These are phyloP conservation scores for Drosophila lacicola DNA, from an alignment of 2,888 invertebrate genomes.

Conservation along the genomic window DNA sequence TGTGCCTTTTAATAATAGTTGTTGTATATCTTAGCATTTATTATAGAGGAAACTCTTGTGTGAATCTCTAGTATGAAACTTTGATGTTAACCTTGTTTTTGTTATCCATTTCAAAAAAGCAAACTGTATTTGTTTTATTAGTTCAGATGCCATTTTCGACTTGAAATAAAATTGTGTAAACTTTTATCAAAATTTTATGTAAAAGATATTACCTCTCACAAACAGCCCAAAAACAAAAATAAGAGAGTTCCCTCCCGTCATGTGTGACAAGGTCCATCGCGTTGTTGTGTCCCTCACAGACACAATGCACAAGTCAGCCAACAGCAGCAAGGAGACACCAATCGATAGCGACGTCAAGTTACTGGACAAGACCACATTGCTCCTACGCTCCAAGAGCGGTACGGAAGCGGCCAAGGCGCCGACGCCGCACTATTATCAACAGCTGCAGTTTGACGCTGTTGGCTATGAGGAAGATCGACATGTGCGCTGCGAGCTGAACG, in stretches of 20 bases:
- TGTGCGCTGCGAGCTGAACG: constrained; percentile 47
- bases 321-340: constrained; percentile 15
- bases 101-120: not conserved
- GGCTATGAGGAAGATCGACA: constrained; percentile 66
- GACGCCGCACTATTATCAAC: constrained; percentile 42
- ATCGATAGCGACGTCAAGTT: constrained; percentile 49
- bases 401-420: not conserved
- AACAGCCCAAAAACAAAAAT: not conserved
- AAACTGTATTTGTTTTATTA: too few relatives aligned
- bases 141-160: not conserved
- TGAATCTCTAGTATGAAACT: not conserved
- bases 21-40: not conserved
- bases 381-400: constrained; percentile 34
- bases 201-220: not conserved
- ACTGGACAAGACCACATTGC: constrained; percentile 47
- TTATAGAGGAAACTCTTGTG: not conserved
- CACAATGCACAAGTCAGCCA: constrained; percentile 26
- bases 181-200: constrained; percentile 28
- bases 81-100: not conserved
- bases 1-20: not conserved
- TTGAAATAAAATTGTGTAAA: not conserved
- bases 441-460: constrained; percentile 72
- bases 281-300: constrained; percentile 64
- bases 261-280: constrained; percentile 52
- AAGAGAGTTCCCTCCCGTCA: constrained; percentile 10